Percentiles rank a stretch among this genome's conserved stretches.
These are phyloP conservation scores for Tamandua tetradactyla DNA, from an alignment of 2,797 vertebrate genomes.

Conservation along the genomic window DNA sequence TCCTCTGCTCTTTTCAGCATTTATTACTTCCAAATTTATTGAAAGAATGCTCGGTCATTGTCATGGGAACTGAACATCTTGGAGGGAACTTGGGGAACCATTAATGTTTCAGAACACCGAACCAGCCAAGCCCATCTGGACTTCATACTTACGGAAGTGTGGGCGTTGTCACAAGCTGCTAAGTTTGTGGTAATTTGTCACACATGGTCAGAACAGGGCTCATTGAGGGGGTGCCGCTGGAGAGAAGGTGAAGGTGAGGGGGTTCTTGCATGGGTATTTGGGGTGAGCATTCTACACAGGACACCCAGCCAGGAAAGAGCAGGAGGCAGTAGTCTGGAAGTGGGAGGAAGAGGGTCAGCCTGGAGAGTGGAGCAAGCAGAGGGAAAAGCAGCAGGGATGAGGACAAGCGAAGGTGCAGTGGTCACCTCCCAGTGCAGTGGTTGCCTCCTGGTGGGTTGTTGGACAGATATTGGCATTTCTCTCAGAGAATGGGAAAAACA, in stretches of 20 bases:
- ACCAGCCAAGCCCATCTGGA: too few relatives aligned
- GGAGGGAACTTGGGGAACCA: too few relatives aligned
- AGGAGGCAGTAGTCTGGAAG: too few relatives aligned
- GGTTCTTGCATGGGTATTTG: background rate
- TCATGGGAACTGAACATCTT: background rate
- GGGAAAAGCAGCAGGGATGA: fast-evolving
- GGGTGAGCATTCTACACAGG: background rate
- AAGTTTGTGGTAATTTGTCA: background rate
- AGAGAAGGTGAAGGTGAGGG: background rate
- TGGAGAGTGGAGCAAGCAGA: fast-evolving
- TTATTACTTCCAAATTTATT: background rate
- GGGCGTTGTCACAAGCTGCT: background rate
- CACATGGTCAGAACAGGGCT: background rate
- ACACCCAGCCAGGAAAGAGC: background rate
- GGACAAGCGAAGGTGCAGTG: fast-evolving
- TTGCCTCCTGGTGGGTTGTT: fast-evolving
- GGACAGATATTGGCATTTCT: background rate
- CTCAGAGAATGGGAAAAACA: background rate
- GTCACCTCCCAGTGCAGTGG: fast-evolving
- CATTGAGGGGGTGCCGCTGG: background rate
- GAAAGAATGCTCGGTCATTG: background rate
- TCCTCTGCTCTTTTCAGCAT: background rate
- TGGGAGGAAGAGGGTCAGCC: fast-evolving
- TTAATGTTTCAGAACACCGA: background rate
- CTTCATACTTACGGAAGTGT: too few relatives aligned